These are phyloP conservation scores for Stenotaenia linearis DNA, from an alignment of 2,888 invertebrate species.

Conservation along the genomic window DNA sequence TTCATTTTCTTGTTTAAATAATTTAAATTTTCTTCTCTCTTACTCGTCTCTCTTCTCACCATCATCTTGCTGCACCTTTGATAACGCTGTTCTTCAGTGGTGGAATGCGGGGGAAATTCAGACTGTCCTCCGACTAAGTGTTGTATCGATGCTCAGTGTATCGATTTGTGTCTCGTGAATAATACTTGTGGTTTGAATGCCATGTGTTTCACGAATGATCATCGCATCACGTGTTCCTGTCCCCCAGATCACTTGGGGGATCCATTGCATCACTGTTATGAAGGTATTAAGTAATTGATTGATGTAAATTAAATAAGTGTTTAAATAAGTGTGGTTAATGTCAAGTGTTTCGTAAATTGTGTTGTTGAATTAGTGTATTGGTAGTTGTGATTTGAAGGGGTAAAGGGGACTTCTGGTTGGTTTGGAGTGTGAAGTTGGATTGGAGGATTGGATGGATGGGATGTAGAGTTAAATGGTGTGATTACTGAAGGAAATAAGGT, in stretches of 20 bases:
- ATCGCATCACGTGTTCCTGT: conserved; percentile 75
- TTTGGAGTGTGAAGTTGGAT: too few relatives aligned
- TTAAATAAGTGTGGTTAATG: too few relatives aligned
- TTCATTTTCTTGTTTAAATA: neutral
- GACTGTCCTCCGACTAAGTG: conserved; percentile 33
- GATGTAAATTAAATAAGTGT: too few relatives aligned
- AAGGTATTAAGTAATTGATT: neutral
- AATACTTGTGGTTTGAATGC: conserved; percentile 67
- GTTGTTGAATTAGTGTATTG: too few relatives aligned
- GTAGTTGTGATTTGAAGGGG: too few relatives aligned
- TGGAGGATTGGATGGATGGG: too few relatives aligned
- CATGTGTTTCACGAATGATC: conserved; percentile 65
- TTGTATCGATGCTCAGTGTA: conserved; percentile 28
- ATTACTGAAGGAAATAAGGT: too few relatives aligned
- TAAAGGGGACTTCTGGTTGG: too few relatives aligned
- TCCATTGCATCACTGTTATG: conserved; percentile 50
- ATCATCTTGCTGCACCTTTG: neutral
- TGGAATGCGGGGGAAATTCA: conserved; percentile 28
- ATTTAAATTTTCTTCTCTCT: neutral
- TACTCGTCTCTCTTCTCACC: neutral
- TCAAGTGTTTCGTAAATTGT: too few relatives aligned
- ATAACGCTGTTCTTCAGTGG: conserved; percentile 8
- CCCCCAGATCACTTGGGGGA: conserved; percentile 67
- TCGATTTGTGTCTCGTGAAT: conserved; percentile 33
- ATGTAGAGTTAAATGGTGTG: too few relatives aligned